phyloP scores from a whole-genome alignment of 53 echinoderm and acorn worm genomes.

The Holothuria leucospilota region DNA sequence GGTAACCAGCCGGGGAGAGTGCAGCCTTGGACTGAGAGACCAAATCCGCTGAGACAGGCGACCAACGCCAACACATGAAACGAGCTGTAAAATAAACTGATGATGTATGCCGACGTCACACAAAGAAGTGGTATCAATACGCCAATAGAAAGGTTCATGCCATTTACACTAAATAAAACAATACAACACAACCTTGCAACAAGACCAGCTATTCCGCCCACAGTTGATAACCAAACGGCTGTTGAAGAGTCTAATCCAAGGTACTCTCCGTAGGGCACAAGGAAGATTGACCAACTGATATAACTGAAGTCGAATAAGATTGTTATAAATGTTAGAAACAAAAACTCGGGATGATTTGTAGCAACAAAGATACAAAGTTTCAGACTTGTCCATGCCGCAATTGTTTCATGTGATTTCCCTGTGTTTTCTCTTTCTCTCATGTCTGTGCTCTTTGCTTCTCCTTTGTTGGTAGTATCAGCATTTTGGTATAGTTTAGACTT shows the following conservation, averaged over 20 bases:
- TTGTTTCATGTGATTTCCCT: no score
- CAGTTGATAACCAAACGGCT: constrained; percentile 32
- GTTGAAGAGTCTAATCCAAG: constrained; percentile 36
- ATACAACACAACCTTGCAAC: not conserved
- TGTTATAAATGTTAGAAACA: not conserved
- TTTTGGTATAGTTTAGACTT: not conserved
- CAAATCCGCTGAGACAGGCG: constrained; percentile 4
- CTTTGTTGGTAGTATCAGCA: no score
- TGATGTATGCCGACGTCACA: not conserved
- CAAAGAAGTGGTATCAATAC: not conserved
- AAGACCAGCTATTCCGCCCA: constrained; percentile 12
- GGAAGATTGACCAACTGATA: constrained; percentile 8
- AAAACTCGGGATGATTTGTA: not conserved
- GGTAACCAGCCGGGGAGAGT: no score
- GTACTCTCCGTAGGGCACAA: constrained; percentile 31
- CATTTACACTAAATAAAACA: not conserved
- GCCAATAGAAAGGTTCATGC: not conserved
- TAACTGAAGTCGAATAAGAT: not conserved
- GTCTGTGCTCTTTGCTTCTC: not conserved
- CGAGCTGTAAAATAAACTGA: not conserved
- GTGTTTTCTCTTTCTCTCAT: no score
- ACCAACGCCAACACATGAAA: not conserved
- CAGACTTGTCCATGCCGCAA: not conserved
- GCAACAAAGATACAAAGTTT: not conserved
- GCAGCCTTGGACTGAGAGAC: not conserved